These are phyloP conservation scores for Clarias pachynema DNA, from an alignment of 2,797 vertebrate genomes.

Conservation along the genomic window DNA sequence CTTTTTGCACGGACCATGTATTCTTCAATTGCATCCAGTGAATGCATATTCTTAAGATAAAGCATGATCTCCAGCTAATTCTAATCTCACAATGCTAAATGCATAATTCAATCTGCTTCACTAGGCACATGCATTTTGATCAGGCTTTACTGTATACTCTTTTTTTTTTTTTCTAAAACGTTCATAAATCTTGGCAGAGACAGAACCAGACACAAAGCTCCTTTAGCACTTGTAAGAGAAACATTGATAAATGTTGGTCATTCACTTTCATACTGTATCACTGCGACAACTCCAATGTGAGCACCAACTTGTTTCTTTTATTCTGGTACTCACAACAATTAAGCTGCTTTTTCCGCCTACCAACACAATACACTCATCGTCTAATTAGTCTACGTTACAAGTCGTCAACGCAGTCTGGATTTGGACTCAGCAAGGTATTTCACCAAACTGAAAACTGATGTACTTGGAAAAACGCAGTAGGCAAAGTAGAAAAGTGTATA, in stretches of 20 bases:
- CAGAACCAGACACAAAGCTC: background rate
- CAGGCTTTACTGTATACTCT: background rate
- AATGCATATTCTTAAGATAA: background rate
- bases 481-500: background rate
- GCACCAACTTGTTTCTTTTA: background rate
- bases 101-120: background rate
- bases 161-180: background rate
- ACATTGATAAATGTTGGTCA: background rate
- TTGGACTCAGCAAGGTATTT: background rate
- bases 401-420: background rate
- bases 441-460: background rate
- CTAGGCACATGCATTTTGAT: background rate
- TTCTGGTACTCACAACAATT: background rate
- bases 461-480: background rate
- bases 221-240: background rate
- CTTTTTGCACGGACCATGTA: background rate
- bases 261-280: background rate
- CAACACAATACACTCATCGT: background rate
- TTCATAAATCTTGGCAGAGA: constrained; percentile 1
- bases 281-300: background rate
- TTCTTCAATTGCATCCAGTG: background rate
- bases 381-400: background rate
- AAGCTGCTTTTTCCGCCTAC: background rate
- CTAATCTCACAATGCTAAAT: background rate
- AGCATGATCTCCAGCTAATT: background rate